Evolutionary conservation across 2,113 vertebrate genomes (phyloP), one percentile per base, ranked within the genome.

Genomic region (Trichechus manatus): DNA sequence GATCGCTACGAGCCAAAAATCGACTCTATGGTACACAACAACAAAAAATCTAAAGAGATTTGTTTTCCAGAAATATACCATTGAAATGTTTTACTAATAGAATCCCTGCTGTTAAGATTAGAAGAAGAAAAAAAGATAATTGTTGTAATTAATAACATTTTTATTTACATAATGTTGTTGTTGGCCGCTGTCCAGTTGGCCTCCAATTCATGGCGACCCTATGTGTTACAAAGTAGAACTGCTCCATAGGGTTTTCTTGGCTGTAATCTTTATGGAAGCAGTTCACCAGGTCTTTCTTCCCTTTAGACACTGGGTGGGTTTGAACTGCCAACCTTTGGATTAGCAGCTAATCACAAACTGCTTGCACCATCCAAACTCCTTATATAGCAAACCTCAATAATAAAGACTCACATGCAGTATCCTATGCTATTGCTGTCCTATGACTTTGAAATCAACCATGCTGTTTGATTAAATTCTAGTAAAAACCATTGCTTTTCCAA

Each of bases 31-130:
- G 68, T n/a, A 72, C 19, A 8, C 17, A 36, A n/a, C n/a, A 36
- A 70, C n/a, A 36, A 70, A n/a, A 72, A 27, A 31, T 87, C 19
- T 7, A 17, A 63, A 90, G 66, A 68, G 20, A 47, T 39, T 94
- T 72, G 4, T 56, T 88, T 94, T 66, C 11, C 20, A 77, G 47
- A 93, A 92, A 89, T 59, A 39, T 66, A 56, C 4, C 23, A 53
- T 36, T 95, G 75, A 97, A 89, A 44, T 93, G 29, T 66, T 87
- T 89, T 14, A 10, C 23, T 86, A 79, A 15, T 61, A 90, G 31
- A 88, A 79, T 68, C 3, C 23, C 11, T 74, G 22, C 14, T 89
- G 36, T 75, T 88, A 87, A 63, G 22, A 53, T 72, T 83, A 47
- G 27, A 86, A 33, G 42, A 88, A 27, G 64, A 10, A 6, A 47